phyloP scores from a whole-genome alignment of 2,797 vertebrate genomes.

The Distichodus sexfasciatus region DNA sequence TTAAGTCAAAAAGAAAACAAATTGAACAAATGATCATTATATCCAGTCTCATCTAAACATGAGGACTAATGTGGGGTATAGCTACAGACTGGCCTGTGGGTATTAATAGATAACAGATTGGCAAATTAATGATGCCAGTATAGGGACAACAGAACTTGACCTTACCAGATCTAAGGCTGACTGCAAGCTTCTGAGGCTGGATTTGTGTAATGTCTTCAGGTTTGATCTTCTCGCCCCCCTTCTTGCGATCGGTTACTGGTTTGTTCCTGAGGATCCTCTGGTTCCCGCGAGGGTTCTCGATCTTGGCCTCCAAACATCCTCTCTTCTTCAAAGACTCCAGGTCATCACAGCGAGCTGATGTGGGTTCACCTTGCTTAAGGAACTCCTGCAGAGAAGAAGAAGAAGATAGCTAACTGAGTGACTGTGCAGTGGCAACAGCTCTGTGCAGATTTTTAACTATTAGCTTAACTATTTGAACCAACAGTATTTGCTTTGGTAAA shows the following conservation, averaged over 20 bases:
- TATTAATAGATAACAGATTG: too few relatives aligned
- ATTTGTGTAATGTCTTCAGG: constrained; percentile 95
- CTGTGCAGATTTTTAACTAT: constrained; percentile 6
- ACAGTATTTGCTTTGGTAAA: too few relatives aligned
- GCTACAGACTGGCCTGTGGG: too few relatives aligned
- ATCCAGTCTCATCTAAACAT: too few relatives aligned
- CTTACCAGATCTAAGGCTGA: constrained; percentile 88
- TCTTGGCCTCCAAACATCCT: constrained; percentile 65
- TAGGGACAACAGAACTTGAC: background rate
- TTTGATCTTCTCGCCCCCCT: constrained; percentile 77
- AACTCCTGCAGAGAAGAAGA: constrained; percentile 72
- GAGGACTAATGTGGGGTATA: too few relatives aligned
- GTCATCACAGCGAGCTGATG: constrained; percentile 93
- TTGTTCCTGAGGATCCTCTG: constrained; percentile 69
- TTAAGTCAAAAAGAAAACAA: background rate
- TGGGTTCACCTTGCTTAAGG: constrained; percentile 86
- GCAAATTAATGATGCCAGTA: background rate
- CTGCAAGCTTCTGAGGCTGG: constrained; percentile 87
- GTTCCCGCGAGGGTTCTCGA: constrained; percentile 88
- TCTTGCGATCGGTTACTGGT: constrained; percentile 83
- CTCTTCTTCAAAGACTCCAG: constrained; percentile 84
- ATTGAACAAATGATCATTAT: background rate
- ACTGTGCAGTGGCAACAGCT: background rate
- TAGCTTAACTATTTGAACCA: too few relatives aligned
- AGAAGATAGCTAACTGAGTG: background rate